phyloP scores from a whole-genome alignment of 2,113 vertebrate genomes.

The Myiopsitta monachus region DNA sequence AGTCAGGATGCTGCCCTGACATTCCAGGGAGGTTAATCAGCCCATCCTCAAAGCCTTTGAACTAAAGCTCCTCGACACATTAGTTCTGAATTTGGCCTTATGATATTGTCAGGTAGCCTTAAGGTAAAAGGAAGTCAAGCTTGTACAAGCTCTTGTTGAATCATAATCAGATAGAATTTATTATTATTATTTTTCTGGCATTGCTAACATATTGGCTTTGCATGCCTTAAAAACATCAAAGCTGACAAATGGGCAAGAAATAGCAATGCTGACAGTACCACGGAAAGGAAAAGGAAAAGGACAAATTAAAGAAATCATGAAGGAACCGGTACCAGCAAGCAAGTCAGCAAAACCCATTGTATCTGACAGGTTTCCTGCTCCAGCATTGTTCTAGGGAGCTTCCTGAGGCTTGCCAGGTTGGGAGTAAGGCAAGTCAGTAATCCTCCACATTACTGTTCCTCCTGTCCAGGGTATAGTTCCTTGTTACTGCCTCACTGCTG shows the following conservation, averaged over 20 bases:
- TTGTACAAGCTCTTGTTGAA: conserved; percentile 22
- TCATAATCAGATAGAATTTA: conserved; percentile 25
- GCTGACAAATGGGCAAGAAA: conserved; percentile 17
- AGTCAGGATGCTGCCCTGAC: not conserved
- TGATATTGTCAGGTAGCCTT: not conserved
- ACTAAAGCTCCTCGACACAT: not conserved
- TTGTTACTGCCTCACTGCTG: not conserved
- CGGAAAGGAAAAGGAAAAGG: conserved; percentile 17
- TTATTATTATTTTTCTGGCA: conserved; percentile 13
- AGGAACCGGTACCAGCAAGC: not conserved
- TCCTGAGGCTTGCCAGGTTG: not conserved
- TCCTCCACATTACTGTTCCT: not conserved
- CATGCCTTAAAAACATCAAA: conserved; percentile 24
- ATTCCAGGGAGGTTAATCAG: conserved; percentile 12
- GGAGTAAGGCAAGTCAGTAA: not conserved
- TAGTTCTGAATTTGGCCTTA: not conserved
- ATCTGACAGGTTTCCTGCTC: not conserved
- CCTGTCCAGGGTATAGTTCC: not conserved
- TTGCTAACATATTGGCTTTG: not conserved
- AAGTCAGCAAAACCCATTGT: not conserved
- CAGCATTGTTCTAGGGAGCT: not conserved
- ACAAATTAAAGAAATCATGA: conserved; percentile 34
- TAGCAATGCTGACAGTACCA: not conserved
- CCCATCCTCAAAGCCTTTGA: conserved; percentile 30
- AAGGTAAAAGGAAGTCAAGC: conserved; percentile 39